Percentiles rank a stretch among this genome's conserved stretches.
phyloP scores from a whole-genome alignment of 1,140 invertebrate genomes.

The Aphis gossypii region DNA sequence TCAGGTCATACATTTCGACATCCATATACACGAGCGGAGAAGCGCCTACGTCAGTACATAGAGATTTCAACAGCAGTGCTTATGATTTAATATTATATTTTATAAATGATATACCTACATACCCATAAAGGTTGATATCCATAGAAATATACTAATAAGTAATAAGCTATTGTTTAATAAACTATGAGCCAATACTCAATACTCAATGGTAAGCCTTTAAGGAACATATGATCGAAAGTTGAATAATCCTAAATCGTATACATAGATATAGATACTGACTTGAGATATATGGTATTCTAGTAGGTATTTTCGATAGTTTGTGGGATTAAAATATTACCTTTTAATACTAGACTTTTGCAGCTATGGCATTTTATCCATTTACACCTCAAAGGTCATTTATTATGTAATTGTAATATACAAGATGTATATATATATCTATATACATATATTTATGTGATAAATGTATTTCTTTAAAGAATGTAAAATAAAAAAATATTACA shows the following conservation, averaged over 20 bases:
- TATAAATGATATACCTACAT: not conserved
- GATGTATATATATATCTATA: no score
- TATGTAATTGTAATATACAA: not conserved
- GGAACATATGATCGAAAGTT: not conserved
- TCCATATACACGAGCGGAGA: constrained; percentile 38
- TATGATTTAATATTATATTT: not conserved
- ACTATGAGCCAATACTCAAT: not conserved
- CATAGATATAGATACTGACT: not conserved
- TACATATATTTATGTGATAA: no score
- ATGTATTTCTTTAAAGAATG: not conserved
- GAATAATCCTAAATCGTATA: not conserved
- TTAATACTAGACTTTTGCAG: not conserved
- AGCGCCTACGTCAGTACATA: constrained; percentile 35
- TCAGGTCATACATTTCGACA: constrained; percentile 47
- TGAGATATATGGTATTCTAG: not conserved
- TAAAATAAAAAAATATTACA: no score
- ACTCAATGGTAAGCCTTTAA: not conserved
- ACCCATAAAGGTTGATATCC: not conserved
- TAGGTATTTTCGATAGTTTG: not conserved
- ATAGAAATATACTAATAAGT: not conserved
- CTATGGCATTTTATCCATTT: not conserved
- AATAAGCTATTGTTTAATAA: not conserved
- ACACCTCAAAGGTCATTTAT: not conserved
- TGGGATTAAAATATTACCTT: not conserved
- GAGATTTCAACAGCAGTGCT: constrained; percentile 30